Percentiles rank a stretch among this genome's conserved stretches.
Conservation (phyloP, 2,113 vertebrate species). For the Platanista minor region DNA sequence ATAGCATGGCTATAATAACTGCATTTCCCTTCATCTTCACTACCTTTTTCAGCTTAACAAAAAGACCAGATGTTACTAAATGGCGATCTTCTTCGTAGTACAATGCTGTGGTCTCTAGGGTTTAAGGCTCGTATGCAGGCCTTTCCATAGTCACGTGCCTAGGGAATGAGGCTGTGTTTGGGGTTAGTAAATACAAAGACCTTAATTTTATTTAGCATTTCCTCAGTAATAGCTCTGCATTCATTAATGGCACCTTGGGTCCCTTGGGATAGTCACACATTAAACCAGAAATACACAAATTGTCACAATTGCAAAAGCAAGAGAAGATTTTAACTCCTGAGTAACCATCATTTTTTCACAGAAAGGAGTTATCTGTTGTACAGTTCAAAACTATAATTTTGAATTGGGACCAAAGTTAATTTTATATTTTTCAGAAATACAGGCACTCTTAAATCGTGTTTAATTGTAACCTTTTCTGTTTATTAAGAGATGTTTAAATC, state of each 20-base stretch:
- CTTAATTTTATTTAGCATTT: constrained; percentile 74
- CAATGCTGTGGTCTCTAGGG: constrained; percentile 57
- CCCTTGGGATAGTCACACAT: constrained; percentile 52
- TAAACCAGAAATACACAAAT: constrained; percentile 56
- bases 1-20: constrained; percentile 30
- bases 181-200: constrained; percentile 59
- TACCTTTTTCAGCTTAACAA: constrained; percentile 59
- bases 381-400: not conserved
- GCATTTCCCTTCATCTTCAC: constrained; percentile 39
- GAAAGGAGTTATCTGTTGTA: not conserved
- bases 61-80: constrained; percentile 67
- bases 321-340: constrained; percentile 60
- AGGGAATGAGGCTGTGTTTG: constrained; percentile 40
- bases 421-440: not conserved
- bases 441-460: not conserved
- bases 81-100: constrained; percentile 36
- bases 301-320: constrained; percentile 19
- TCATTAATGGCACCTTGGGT: constrained; percentile 58
- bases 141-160: constrained; percentile 5
- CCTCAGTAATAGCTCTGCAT: constrained; percentile 59
- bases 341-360: not conserved
- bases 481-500: not conserved
- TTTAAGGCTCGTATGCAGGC: constrained; percentile 54
- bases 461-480: not conserved
- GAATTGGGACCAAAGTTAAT: not conserved